Conservation (phyloP, 2,888 invertebrate genomes). For the Molorchus minor region DNA sequence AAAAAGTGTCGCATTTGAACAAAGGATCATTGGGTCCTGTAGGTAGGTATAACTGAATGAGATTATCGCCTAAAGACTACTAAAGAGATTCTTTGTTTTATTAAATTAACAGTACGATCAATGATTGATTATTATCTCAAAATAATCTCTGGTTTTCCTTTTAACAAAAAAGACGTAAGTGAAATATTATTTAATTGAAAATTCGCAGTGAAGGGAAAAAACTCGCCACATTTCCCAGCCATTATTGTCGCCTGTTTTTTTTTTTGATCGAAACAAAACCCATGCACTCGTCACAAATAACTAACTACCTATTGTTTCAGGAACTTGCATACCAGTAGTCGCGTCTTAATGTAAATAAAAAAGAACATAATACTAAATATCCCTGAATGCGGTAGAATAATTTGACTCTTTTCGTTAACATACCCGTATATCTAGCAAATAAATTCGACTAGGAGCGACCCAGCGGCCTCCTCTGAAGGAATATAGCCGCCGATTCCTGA, state of each 20-base stretch:
- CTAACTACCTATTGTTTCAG: constrained; percentile 52
- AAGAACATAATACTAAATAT: constrained; percentile 50
- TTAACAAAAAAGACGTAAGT: too few relatives aligned
- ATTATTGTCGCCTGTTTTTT: background rate
- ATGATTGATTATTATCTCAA: too few relatives aligned
- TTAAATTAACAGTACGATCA: too few relatives aligned
- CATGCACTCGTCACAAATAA: constrained; percentile 41
- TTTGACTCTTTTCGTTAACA: constrained; percentile 43
- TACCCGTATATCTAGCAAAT: constrained; percentile 46
- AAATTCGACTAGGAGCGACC: constrained; percentile 53
- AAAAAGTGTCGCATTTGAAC: too few relatives aligned
- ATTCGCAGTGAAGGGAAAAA: too few relatives aligned
- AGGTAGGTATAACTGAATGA: too few relatives aligned
- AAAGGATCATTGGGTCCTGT: too few relatives aligned
- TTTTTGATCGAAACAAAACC: constrained; percentile 40
- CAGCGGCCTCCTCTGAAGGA: constrained; percentile 60
- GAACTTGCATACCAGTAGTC: constrained; percentile 61
- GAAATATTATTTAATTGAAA: too few relatives aligned
- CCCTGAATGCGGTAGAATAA: constrained; percentile 44
- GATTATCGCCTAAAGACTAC: too few relatives aligned
- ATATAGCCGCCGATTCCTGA: constrained; percentile 66
- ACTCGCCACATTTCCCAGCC: too few relatives aligned
- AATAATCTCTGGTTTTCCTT: too few relatives aligned
- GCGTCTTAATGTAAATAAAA: constrained; percentile 49
- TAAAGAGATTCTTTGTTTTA: too few relatives aligned